These are phyloP conservation scores for Engraulis encrasicolus DNA, from an alignment of 2,113 vertebrate genomes.

Conservation along the genomic window DNA sequence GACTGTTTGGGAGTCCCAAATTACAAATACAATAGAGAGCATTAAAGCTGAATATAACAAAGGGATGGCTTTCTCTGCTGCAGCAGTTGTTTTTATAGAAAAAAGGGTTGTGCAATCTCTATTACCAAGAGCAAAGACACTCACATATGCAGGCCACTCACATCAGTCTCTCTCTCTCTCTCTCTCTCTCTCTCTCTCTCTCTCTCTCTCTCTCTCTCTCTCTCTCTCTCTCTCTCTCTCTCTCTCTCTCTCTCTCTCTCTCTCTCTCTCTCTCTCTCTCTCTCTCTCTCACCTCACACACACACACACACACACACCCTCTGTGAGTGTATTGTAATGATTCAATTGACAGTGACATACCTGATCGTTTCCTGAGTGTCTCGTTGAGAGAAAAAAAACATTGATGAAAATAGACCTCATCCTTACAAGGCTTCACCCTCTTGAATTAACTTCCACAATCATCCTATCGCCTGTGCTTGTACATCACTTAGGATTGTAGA, in stretches of 20 bases:
- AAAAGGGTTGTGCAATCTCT: background rate
- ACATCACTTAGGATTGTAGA: background rate
- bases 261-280: too few relatives aligned
- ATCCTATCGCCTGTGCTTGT: background rate
- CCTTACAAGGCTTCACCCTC: background rate
- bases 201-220: too few relatives aligned
- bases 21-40: background rate
- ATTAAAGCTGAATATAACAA: background rate
- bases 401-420: background rate
- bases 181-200: too few relatives aligned
- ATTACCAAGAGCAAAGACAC: too few relatives aligned
- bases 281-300: too few relatives aligned
- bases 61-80: background rate
- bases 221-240: too few relatives aligned
- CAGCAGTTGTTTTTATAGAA: background rate
- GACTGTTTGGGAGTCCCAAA: background rate
- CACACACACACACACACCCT: too few relatives aligned
- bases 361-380: background rate
- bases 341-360: background rate
- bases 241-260: too few relatives aligned
- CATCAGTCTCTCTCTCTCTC: too few relatives aligned
- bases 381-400: background rate
- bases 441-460: background rate
- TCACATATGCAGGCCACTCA: too few relatives aligned
- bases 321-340: background rate